Percentiles rank a stretch among this genome's conserved stretches.
phyloP scores from a whole-genome alignment of 2,888 invertebrate species.

The Chaitophorus viminalis region DNA sequence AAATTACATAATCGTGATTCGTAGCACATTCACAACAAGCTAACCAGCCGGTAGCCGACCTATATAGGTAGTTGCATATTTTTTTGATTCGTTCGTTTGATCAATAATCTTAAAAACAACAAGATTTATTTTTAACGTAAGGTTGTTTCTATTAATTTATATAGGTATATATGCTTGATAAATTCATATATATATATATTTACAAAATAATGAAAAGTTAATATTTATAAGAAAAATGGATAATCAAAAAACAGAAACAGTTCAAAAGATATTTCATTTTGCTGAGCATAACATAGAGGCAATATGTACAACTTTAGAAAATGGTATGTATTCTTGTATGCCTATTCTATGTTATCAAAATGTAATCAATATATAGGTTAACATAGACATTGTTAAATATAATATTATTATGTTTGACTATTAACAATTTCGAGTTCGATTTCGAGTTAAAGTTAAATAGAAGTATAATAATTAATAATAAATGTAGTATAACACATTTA shows the following conservation, averaged over 20 bases:
- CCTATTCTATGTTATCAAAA: too few relatives aligned
- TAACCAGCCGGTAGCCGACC: too few relatives aligned
- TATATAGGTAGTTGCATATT: not conserved
- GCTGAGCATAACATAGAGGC: conserved; percentile 18
- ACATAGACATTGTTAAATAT: too few relatives aligned
- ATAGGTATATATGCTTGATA: not conserved
- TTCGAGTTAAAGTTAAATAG: too few relatives aligned
- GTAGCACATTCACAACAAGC: too few relatives aligned
- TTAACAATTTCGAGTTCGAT: too few relatives aligned
- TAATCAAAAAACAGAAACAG: not conserved
- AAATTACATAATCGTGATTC: too few relatives aligned
- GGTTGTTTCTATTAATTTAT: too few relatives aligned
- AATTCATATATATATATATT: not conserved
- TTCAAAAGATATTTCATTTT: conserved; percentile 34
- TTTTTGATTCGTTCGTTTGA: conserved; percentile 5
- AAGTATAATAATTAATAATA: too few relatives aligned
- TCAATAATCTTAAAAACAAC: not conserved
- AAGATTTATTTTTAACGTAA: not conserved
- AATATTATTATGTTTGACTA: too few relatives aligned
- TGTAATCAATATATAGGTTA: too few relatives aligned
- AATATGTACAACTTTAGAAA: conserved; percentile 40
- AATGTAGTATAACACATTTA: too few relatives aligned
- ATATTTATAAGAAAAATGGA: conserved; percentile 11
- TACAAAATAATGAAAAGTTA: not conserved
- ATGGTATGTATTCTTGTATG: conserved; percentile 3